phyloP scores from a whole-genome alignment of 2,888 invertebrate genomes.

The Drosophila mimetica region DNA sequence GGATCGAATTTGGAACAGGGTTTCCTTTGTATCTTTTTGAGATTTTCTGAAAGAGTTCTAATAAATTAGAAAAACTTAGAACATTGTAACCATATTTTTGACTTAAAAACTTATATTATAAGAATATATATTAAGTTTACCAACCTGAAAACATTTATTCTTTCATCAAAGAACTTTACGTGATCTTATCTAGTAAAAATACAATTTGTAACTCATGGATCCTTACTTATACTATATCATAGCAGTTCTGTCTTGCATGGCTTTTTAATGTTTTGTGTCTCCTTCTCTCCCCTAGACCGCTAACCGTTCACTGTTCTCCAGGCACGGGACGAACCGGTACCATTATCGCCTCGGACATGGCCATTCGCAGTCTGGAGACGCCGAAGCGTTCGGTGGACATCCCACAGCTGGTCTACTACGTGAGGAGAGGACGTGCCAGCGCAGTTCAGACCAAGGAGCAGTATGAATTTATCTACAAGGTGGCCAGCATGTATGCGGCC shows the following conservation, averaged over 20 bases:
- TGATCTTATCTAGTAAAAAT: too few relatives aligned
- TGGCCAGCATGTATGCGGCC: constrained; percentile 92
- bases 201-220: too few relatives aligned
- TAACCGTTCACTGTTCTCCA: constrained; percentile 94
- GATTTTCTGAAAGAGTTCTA: too few relatives aligned
- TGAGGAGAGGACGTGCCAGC: constrained; percentile 94
- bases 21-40: too few relatives aligned
- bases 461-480: constrained; percentile 96
- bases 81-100: too few relatives aligned
- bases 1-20: neutral
- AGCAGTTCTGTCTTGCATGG: constrained; percentile 47
- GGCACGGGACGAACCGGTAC: constrained; percentile 96
- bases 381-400: constrained; percentile 92
- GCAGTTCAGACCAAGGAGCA: constrained; percentile 96
- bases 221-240: constrained; percentile 1
- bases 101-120: too few relatives aligned
- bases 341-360: constrained; percentile 93
- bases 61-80: too few relatives aligned
- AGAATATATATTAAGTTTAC: too few relatives aligned
- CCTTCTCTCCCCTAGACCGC: constrained; percentile 86
- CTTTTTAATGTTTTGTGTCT: constrained; percentile 51
- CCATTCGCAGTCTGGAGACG: constrained; percentile 92
- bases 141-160: too few relatives aligned
- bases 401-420: constrained; percentile 92
- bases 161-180: too few relatives aligned